Conservation (phyloP, 1,140 invertebrate genomes). For the Thaumatotibia leucotreta region DNA sequence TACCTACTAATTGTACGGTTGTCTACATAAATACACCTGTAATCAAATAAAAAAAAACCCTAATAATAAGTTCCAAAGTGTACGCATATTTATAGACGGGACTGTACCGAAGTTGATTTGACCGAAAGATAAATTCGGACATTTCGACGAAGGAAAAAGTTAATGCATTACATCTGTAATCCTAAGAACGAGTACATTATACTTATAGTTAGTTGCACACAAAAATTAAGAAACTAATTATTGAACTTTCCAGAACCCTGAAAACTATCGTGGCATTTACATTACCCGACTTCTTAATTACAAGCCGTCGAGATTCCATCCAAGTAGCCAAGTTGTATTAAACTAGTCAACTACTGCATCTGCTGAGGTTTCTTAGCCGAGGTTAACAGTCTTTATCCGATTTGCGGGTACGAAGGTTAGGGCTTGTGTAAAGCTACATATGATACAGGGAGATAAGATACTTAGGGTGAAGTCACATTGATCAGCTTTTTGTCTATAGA, state of each 20-base stretch:
- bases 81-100: no score
- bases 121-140: no score
- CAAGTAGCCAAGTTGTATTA: constrained; percentile 10
- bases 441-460: neutral
- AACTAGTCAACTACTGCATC: constrained; percentile 13
- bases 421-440: neutral
- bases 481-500: no score
- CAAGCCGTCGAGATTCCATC: neutral
- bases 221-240: constrained; percentile 2
- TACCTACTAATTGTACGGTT: no score
- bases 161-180: no score
- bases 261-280: neutral
- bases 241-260: neutral
- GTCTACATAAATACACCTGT: no score
- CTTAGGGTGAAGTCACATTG: neutral
- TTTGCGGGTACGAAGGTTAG: neutral
- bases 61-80: no score
- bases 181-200: no score
- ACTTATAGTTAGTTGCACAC: no score
- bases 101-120: no score
- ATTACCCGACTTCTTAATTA: constrained; percentile 13
- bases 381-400: constrained; percentile 4
- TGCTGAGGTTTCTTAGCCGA: neutral
- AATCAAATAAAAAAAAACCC: no score
- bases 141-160: no score